These are phyloP conservation scores for Peromyscus melanophrys DNA, from an alignment of 2,797 vertebrate species.

Conservation along the genomic window DNA sequence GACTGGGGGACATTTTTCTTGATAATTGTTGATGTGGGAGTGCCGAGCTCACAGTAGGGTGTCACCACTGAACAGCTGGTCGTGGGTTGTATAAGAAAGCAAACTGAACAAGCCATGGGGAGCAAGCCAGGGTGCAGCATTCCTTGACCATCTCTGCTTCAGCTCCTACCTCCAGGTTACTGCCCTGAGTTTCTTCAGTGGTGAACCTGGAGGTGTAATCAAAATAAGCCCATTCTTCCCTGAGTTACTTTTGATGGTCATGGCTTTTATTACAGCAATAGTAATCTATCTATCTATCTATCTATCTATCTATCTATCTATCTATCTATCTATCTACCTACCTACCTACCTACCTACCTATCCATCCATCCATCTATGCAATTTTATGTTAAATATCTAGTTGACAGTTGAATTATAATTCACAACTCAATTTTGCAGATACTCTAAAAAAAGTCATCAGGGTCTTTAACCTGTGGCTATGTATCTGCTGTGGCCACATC, in stretches of 20 bases:
- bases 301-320: no score
- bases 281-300: not conserved
- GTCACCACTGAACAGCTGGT: not conserved
- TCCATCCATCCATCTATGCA: not conserved
- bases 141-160: not conserved
- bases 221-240: not conserved
- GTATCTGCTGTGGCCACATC: not conserved
- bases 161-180: not conserved
- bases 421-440: conserved; percentile 30
- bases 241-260: not conserved
- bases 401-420: conserved; percentile 34
- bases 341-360: no score
- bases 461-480: not conserved
- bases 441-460: conserved; percentile 19
- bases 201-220: not conserved
- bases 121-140: not conserved
- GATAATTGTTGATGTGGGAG: not conserved
- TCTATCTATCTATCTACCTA: not conserved
- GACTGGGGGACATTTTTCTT: not conserved
- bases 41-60: not conserved
- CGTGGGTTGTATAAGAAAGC: not conserved
- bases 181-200: not conserved
- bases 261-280: not conserved
- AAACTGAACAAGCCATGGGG: not conserved
- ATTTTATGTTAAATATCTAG: conserved; percentile 24